Evolutionary conservation across 2,888 invertebrate species (phyloP).

Genomic region (Tryphoninae sp.): DNA sequence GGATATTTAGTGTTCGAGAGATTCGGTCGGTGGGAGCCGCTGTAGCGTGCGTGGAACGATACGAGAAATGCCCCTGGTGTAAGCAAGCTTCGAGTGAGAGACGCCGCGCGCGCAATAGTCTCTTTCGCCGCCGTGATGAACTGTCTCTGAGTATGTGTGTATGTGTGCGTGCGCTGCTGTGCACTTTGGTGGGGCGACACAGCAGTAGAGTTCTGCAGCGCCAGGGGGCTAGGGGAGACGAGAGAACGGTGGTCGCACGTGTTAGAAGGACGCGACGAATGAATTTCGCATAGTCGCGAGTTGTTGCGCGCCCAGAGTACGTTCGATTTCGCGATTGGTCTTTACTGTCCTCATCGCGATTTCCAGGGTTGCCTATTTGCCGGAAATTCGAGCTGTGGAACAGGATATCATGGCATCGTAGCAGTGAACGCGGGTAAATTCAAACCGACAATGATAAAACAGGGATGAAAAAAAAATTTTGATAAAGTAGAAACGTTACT

Average conservation of each 20-base stretch:
- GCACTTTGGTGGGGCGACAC: neutral
- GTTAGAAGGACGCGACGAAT: conserved; percentile 69
- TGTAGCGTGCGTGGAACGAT: conserved; percentile 77
- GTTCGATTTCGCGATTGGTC: conserved; percentile 70
- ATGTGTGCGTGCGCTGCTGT: neutral
- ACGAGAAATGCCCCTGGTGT: conserved; percentile 57
- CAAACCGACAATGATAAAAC: neutral
- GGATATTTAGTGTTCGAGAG: conserved; percentile 82
- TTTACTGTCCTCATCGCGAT: neutral
- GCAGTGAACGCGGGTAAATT: neutral
- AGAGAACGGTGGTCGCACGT: conserved; percentile 72
- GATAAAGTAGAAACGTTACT: neutral
- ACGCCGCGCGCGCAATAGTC: conserved; percentile 74
- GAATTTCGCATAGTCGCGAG: conserved; percentile 68
- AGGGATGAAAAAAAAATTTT: neutral
- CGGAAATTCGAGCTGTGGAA: conserved; percentile 17
- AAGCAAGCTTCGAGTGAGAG: conserved; percentile 57
- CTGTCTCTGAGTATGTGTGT: neutral
- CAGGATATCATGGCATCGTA: neutral
- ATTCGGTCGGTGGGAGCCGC: conserved; percentile 83
- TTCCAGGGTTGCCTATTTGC: conserved; percentile 62
- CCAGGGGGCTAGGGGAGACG: conserved; percentile 13
- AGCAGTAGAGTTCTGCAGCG: neutral
- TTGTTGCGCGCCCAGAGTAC: conserved; percentile 73
- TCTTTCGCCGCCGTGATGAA: conserved; percentile 39